Evolutionary conservation across 2,888 invertebrate species (phyloP).

Genomic region (Cantharis flavilabris): DNA sequence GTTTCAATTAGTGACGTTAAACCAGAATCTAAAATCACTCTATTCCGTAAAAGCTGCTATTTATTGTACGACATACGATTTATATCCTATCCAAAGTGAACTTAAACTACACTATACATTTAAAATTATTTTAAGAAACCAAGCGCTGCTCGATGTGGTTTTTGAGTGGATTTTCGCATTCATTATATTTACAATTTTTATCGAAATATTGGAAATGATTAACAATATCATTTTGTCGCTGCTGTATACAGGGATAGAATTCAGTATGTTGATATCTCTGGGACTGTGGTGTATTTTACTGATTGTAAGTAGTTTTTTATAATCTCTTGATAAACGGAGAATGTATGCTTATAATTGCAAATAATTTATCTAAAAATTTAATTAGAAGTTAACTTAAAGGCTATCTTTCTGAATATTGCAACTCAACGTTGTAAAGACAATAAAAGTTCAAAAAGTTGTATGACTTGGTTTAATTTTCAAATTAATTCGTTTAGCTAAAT

Average conservation of each 20-base stretch:
- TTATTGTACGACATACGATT: not conserved
- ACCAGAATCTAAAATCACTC: not conserved
- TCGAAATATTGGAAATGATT: not conserved
- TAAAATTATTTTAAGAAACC: not conserved
- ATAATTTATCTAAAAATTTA: too few species aligned
- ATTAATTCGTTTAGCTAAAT: too few species aligned
- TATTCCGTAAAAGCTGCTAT: rapidly evolving
- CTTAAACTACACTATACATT: not conserved
- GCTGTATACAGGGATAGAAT: not conserved
- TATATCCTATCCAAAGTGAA: not conserved
- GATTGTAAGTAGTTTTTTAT: not conserved
- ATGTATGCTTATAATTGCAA: not conserved
- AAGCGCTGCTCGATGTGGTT: not conserved
- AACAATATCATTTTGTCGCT: not conserved
- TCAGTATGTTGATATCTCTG: not conserved
- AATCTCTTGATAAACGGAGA: not conserved
- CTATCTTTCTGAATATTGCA: too few species aligned
- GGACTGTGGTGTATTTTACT: not conserved
- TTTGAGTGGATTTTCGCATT: not conserved
- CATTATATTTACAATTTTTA: not conserved
- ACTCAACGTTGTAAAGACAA: too few species aligned
- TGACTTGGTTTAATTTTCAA: too few species aligned
- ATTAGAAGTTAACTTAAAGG: too few species aligned
- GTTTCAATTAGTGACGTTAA: not conserved
- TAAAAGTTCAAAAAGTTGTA: too few species aligned